phyloP scores from a whole-genome alignment of 2,888 invertebrate genomes.

The Smittia sp. region DNA sequence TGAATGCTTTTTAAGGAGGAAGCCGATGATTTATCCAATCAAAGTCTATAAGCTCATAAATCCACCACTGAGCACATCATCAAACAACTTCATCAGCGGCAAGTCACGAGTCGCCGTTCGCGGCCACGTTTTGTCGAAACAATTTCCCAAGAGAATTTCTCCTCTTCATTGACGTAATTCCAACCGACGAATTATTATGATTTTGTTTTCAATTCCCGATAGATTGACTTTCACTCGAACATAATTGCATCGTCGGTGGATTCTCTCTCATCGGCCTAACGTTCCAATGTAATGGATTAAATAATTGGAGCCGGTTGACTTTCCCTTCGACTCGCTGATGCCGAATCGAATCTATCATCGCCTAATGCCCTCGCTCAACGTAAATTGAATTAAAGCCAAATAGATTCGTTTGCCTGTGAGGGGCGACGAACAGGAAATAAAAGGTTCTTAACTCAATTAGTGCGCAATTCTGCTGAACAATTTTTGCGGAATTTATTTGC shows the following conservation, averaged over 20 bases:
- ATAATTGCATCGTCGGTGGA: background rate
- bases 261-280: background rate
- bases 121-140: background rate
- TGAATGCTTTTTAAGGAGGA: no score
- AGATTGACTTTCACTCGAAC: constrained; percentile 26
- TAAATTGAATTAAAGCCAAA: background rate
- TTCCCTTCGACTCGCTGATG: background rate
- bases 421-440: no score
- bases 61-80: no score
- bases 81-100: background rate
- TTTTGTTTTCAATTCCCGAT: background rate
- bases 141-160: no score
- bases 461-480: no score
- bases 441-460: no score
- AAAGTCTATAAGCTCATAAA: no score
- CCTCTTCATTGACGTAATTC: background rate
- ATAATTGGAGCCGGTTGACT: background rate
- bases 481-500: no score
- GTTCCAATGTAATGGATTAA: background rate
- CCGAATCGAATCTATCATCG: background rate
- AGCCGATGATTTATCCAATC: no score
- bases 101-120: background rate
- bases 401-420: no score
- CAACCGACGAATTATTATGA: background rate
- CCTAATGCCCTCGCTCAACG: background rate